Evolutionary conservation across 2,888 invertebrate species (phyloP).

Genomic region (Electrophaes corylata): DNA sequence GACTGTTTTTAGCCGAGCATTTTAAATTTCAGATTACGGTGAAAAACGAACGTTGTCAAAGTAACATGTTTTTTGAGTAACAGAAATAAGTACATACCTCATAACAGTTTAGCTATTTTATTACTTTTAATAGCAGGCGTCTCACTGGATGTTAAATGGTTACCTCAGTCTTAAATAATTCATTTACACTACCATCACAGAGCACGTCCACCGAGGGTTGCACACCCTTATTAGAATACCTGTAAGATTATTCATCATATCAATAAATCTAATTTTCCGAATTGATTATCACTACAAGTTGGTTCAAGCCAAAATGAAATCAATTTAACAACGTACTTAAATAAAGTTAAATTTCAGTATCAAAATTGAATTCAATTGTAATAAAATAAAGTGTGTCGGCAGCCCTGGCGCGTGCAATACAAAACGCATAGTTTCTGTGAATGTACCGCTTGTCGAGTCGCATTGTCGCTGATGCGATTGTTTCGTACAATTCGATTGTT

Average conservation of each 20-base stretch:
- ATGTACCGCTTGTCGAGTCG: constrained; percentile 7
- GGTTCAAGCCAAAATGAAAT: background rate
- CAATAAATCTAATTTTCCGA: background rate
- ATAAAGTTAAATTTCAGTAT: background rate
- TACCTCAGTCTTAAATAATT: too few relatives aligned
- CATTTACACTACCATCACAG: too few relatives aligned
- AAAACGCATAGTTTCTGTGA: constrained; percentile 15
- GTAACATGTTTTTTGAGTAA: too few relatives aligned
- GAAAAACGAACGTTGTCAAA: background rate
- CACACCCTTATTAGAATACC: too few relatives aligned
- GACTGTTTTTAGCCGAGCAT: background rate
- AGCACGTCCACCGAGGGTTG: too few relatives aligned
- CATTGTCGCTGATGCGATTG: constrained; percentile 28
- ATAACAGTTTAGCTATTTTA: too few relatives aligned
- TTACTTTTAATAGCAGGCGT: too few relatives aligned
- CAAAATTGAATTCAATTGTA: background rate
- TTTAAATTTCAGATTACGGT: background rate
- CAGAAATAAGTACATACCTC: too few relatives aligned
- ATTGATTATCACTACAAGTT: background rate
- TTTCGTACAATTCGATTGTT: constrained; percentile 32
- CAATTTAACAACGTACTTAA: background rate
- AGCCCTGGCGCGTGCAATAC: background rate
- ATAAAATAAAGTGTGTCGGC: background rate
- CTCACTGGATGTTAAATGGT: too few relatives aligned
- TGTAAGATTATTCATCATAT: too few relatives aligned